Base-by-base conservation (phyloP, 2,797 vertebrate genomes). In the Antrozous pallidus region DNA sequence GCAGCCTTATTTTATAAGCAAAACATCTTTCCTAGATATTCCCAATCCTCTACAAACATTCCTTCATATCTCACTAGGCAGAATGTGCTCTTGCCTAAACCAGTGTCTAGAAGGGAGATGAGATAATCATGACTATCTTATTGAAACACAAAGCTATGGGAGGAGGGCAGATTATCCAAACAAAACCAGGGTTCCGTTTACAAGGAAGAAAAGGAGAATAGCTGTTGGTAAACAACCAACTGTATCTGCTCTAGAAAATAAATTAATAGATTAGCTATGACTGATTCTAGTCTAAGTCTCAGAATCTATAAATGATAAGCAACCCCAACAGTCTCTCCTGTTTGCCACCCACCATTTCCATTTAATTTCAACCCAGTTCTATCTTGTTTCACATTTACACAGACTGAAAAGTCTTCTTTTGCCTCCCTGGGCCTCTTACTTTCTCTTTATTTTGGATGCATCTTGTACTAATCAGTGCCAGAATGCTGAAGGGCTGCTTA, bases 401-500 rank as follows among this genome's bases (percentile, higher is more conserved):
- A 88, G n/a, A 61, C 69, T 49, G 56, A 38, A 73, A 56, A 78
- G 61, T n/a, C 56, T 91, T 78, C 74, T 94, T 42, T 54, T 54
- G 20, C 63, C 63, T 90, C 58, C 90, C 61, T 38, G 70, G 33
- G 78, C 82, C 81, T 93, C 95, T 83, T 61, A n/a, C 84, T 94
- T 75, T 94, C 84, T 86, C 88, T 97, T 91, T 94, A 67, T 71
- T 93, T 94, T 95, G 90, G 87, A 88, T 40, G 33, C 69, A 20
- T 84, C 94, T 90, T 94, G 10, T 51, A 5, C 54, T 63, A 36
- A 81, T 94, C 42, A 10, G 65, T 40, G 47, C 93, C 86, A 91
- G 91, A 40, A 89, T 22, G 69, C 80, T 5, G 20, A 94, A 58
- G 78, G 77, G 58, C 70, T 87, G 78, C 69, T 82, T 85, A 93